Evolutionary conservation across 2,888 invertebrate species (phyloP), one percentile per base, ranked within the genome.

Genomic region (Troilus luridus): DNA sequence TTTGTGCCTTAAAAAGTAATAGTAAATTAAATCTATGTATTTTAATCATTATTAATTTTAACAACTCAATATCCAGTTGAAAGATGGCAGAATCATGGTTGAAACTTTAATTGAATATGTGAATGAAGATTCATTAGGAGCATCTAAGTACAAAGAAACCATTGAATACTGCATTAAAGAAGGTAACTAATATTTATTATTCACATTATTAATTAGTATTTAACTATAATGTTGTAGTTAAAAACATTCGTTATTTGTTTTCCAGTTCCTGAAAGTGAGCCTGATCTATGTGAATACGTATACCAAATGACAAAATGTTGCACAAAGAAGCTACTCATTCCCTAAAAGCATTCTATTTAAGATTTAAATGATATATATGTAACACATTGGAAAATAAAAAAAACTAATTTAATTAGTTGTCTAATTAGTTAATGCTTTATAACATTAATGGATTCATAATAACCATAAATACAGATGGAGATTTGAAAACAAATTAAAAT

Each of bases 231-330:
- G 14, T 8, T 54, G 14, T 21, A 10, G 19, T 14, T 17, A 9
- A 21, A 10, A 54, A n/a, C n/a, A 85, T 12, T 11, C 6, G 54
- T 41, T 12, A 10, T 24, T 54, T 56, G 56, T 54, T 21, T 58
- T 56, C 12, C 14, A 85, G 85, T 85, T 11, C 12, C 85, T 56
- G 56, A 56, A 85, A 58, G 12, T 85, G 85, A 85, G 11, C 54
- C 85, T 56, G 85, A 85, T 58, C 56, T 85, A 11, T 85, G 85
- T 54, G 85, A 85, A 58, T 85, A 85, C n/a, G 56, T 58, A n/a
- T 56, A 56, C 85, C 56, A 85, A 85, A 56, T 56, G 56, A 56
- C n/a, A 8, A 85, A 12, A 58, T 85, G 85, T 58, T 85, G 85
- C 56, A 17, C 72, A 17, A 77, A 77, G 72, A 77, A 41, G 41